These are phyloP conservation scores for Pammene fasciana DNA, from an alignment of 2,888 invertebrate species.

Conservation along the genomic window DNA sequence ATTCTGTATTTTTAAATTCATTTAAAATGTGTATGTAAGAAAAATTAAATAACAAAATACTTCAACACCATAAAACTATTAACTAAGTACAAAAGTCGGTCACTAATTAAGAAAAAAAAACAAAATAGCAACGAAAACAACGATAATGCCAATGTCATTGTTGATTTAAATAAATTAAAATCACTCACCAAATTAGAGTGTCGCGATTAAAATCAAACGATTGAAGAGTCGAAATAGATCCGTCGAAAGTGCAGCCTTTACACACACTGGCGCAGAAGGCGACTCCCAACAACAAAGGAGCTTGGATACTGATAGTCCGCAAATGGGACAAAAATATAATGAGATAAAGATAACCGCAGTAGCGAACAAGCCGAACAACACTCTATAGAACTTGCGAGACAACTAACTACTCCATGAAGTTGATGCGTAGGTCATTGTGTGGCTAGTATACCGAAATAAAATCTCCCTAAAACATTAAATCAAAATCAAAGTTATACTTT, in stretches of 20 bases:
- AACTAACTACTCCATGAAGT: constrained; percentile 59
- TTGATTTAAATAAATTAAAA: constrained; percentile 40
- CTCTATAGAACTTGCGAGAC: constrained; percentile 51
- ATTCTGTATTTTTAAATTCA: too few species aligned
- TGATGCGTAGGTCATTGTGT: constrained; percentile 52
- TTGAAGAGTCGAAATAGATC: constrained; percentile 48
- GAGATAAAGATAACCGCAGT: constrained; percentile 43
- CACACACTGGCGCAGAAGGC: constrained; percentile 83
- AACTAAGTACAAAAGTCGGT: neutral
- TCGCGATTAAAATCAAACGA: constrained; percentile 44
- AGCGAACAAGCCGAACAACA: constrained; percentile 58
- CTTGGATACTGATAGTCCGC: constrained; percentile 58
- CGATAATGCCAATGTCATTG: constrained; percentile 32
- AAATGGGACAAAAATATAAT: constrained; percentile 54
- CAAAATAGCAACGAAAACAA: constrained; percentile 30
- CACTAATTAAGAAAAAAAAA: constrained; percentile 14
- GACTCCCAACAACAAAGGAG: constrained; percentile 65
- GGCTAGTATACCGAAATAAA: constrained; percentile 45
- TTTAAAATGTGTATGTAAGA: too few species aligned
- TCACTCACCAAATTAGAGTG: constrained; percentile 59
- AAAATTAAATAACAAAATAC: too few species aligned
- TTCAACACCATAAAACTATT: too few species aligned
- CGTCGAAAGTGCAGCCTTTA: constrained; percentile 78
- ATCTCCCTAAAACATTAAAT: constrained; percentile 44
- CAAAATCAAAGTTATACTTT: neutral